phyloP scores from a whole-genome alignment of 2,888 invertebrate species.

The Scrobipalpa costella region DNA sequence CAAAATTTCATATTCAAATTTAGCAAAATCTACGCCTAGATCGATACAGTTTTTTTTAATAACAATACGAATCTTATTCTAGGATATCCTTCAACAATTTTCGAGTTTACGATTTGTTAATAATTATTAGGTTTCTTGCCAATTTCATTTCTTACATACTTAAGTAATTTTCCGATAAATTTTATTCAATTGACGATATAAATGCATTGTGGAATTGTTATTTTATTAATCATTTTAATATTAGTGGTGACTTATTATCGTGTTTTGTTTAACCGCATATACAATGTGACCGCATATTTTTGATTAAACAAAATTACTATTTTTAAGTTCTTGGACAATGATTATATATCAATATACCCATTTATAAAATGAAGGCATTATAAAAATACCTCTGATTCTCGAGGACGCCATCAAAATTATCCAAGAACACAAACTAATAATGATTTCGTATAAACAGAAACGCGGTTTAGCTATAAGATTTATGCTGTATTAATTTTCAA shows the following conservation, averaged over 20 bases:
- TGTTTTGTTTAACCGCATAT: slow-evolving; percentile 1
- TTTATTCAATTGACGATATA: slow-evolving; percentile 22
- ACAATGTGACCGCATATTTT: slow-evolving; percentile 2
- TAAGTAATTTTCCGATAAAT: slow-evolving; percentile 6
- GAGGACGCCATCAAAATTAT: no score
- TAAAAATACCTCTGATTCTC: no score
- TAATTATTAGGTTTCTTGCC: slow-evolving; percentile 42
- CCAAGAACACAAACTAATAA: no score
- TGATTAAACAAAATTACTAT: neutral
- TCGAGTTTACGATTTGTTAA: slow-evolving; percentile 36
- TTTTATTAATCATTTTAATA: neutral
- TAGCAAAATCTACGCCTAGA: slow-evolving; percentile 47
- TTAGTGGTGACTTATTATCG: neutral
- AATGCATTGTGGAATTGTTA: slow-evolving; percentile 11
- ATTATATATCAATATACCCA: no score
- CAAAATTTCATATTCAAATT: slow-evolving; percentile 36
- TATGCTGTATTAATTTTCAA: neutral
- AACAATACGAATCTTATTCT: slow-evolving; percentile 38
- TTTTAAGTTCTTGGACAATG: no score
- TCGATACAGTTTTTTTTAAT: slow-evolving; percentile 37
- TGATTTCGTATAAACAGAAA: neutral
- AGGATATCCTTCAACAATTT: slow-evolving; percentile 43
- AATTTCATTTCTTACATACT: slow-evolving; percentile 33
- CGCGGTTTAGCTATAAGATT: neutral
- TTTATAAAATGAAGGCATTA: no score